Base-by-base conservation (phyloP, 2,113 vertebrate genomes). In the Brachyhypopomus gauderio region DNA sequence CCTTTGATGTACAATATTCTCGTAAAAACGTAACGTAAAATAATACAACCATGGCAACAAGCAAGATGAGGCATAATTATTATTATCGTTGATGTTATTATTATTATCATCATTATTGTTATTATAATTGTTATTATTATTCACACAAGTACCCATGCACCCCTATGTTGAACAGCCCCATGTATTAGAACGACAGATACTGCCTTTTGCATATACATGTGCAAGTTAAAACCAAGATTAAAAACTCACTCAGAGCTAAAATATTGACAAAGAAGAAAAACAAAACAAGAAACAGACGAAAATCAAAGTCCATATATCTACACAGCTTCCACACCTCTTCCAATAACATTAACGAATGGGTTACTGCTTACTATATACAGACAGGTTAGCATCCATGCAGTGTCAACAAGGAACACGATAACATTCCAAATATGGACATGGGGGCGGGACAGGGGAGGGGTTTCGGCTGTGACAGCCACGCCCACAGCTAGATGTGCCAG, bases 311-410 rank as follows among this genome's bases (percentile, higher is more conserved):
- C 81, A 73, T 92, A 86, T 76, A 81, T 92, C 89, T 93, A 89
- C 91, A 93, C 91, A 92, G 88, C 89, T 93, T 92, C 91, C 90
- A 87, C 89, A 87, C 88, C 79, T 82, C 77, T 80, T 82, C 90
- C 83, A 83, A 76, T 69, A 67, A 90, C 91, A 86, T 86, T 84
- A 81, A 88, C 86, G 87, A 87, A 90, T 90, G 92, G 88, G 89
- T 92, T 92, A 92, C 90, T 77, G 88, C 88, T 88, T 89, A 91
- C 87, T 93, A 94, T 94, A 90, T 94, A 94, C 92, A 94, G 85
- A 93, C 92, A 91, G 89, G 90, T 92, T 92, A 92, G 90, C 92
- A 93, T 93, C 91, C 93, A 94, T 94, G 93, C 93, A 92, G 90
- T 90, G 92, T 92, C 91, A 89, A 93, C 93, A 93, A 92, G 91